Base-by-base conservation (phyloP, 30 jellyfish, hydroid and myxozoan genomes). In the Aurelia aurita region DNA sequence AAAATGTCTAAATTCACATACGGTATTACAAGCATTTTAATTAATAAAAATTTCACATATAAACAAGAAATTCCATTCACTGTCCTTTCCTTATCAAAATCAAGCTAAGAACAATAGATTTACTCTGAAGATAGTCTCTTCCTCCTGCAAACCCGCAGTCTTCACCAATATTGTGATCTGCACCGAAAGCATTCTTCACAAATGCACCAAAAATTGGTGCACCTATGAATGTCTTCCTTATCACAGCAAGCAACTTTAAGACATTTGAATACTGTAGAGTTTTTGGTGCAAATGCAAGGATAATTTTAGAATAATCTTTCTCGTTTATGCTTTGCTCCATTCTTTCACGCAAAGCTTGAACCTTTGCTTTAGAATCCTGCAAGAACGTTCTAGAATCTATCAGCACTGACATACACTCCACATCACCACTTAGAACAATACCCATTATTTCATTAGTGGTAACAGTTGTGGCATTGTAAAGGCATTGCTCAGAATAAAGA, bases 361-460 rank as follows among this genome's bases (percentile, higher is more conserved):
- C 69, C 19, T 59, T 67, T 14, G 5, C 70, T 16, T 59, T 61
- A 7, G 58, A 39, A 34, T 61, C 59, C 26, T 20, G 34, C 62
- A 16, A 29, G 58, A 12, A 46, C 6, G 32, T 19, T 5, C 31
- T 15, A 45, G 49, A 54, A 53, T 77, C 43, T 25, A 77, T 23
- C 22, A 77, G 39, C 21, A 35, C 63, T 60, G 88, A 77, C 21
- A 77, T 25, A 34, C 79, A 77, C 28, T 25, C 29, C 3, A 77
- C 20, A 35, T 77, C 79, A 54, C 88, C 88, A 77, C 88, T 77
- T 14, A 77, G 54, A 58, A 59, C 69, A 55, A 77, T 62, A 9
- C 88, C 88, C 46, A 77, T 45, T 18, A 77, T 77, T 26, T 77
- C 88, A 58, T 77, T 77, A 32, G 69, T 77, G 12, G 88, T 77